Conservation (phyloP, 2,797 vertebrate genomes). For the Ctenopoma kingsleyae region DNA sequence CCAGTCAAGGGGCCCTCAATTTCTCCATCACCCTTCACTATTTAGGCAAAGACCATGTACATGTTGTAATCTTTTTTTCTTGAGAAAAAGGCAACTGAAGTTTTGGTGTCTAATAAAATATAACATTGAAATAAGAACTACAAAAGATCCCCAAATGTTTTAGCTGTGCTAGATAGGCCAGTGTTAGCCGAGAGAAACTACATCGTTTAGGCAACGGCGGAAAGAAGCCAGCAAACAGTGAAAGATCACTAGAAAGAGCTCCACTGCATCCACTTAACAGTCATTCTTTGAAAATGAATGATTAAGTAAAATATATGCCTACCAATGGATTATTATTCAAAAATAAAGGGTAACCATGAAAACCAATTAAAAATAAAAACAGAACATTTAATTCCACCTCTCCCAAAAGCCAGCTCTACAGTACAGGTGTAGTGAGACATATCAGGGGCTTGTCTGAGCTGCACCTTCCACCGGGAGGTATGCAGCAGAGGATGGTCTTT, state of each 20-base stretch:
- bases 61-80: slow-evolving; percentile 8
- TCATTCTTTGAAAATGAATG: slow-evolving; percentile 17
- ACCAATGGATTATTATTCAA: slow-evolving; percentile 6
- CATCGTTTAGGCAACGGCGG: slow-evolving; percentile 27
- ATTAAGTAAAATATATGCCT: slow-evolving; percentile 37
- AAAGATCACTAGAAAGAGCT: slow-evolving; percentile 12
- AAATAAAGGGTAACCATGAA: background rate
- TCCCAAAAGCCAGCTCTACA: background rate
- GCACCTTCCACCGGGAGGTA: slow-evolving; percentile 59
- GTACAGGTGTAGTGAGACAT: background rate
- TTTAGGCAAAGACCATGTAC: slow-evolving; percentile 38
- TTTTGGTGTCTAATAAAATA: background rate
- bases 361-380: slow-evolving; percentile 34
- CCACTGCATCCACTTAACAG: slow-evolving; percentile 17
- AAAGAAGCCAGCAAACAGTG: slow-evolving; percentile 19
- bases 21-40: background rate
- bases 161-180: slow-evolving; percentile 39
- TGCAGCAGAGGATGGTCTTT: slow-evolving; percentile 82
- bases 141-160: slow-evolving; percentile 1
- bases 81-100: background rate
- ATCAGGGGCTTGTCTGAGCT: slow-evolving; percentile 60
- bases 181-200: slow-evolving; percentile 19
- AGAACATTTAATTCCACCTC: background rate
- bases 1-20: background rate
- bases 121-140: background rate